Evolutionary conservation across 2,797 vertebrate genomes (phyloP), one percentile per base, ranked within the genome.

Genomic region (Tapirus indicus): DNA sequence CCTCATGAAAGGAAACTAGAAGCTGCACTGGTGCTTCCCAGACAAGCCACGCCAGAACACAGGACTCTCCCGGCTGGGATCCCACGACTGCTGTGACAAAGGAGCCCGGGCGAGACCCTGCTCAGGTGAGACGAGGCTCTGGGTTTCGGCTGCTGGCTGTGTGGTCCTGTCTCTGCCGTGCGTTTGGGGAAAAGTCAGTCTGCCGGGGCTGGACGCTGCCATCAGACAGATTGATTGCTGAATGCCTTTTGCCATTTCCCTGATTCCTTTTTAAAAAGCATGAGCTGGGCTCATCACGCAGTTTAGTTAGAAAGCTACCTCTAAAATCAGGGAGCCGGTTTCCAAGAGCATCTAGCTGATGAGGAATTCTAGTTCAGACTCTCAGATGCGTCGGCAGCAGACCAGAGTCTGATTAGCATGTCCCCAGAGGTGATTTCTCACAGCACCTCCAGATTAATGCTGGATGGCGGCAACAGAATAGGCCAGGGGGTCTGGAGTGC

Each of bases 61-160:
- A 18, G 74, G 83, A 56, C 60, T 75, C 60, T 49, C 85, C 5
- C 0, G 29, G 49, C 84, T 82, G 54, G 35, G 71, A 82, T 20
- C 94, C 80, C 10, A 11, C 74, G 2, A 72, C 47, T 29, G 10
- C 87, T 8, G 64, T 27, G 84, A 88, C 93, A 96, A 92, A 94
- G 77, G 80, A 96, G 44, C 79, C 10, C 0, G 0, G 38, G 83
- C 14, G 52, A 66, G 88, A 47, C 18, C 25, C 27, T 32, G 85
- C 62, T 27, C 96, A 96, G 97, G 97, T 95, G 87, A 96, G 97
- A 44, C 0, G 4, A 58, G 52, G 38, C 38, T 32, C 16, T 44
- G 49, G 77, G 74, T 14, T 25, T 35, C 1, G 0, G n/a, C 12
- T 14, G 78, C 78, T 35, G 52, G 32, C 27, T 4, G 6, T 21